Percentiles rank a stretch among this genome's conserved stretches.
These are phyloP conservation scores for Ptyas mucosa DNA, from an alignment of 2,113 vertebrate genomes.

Conservation along the genomic window DNA sequence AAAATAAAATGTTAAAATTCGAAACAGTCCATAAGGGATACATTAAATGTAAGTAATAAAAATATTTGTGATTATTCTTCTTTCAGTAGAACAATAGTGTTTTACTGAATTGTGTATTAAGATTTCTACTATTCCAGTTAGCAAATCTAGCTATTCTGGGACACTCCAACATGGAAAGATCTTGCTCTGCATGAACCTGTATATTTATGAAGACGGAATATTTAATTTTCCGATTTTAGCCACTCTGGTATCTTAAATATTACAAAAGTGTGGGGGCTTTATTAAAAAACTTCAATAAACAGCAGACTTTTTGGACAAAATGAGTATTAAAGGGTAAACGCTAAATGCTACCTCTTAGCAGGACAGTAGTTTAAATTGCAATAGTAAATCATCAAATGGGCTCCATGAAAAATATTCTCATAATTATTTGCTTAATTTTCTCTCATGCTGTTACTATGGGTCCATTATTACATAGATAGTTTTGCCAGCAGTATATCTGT, in stretches of 20 bases:
- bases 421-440: constrained; percentile 30
- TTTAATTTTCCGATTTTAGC: constrained; percentile 1
- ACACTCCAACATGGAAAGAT: not conserved
- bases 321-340: constrained; percentile 28
- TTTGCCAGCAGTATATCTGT: not conserved
- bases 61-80: not conserved
- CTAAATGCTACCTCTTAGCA: constrained; percentile 30
- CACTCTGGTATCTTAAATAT: not conserved
- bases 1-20: not conserved
- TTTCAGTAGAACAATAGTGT: not conserved
- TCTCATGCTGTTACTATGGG: constrained; percentile 7
- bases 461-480: not conserved
- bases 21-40: not conserved
- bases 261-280: constrained; percentile 10
- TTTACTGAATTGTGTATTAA: not conserved
- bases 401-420: constrained; percentile 25
- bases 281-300: constrained; percentile 31
- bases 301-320: constrained; percentile 20
- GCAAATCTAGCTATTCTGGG: not conserved
- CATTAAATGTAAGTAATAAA: not conserved
- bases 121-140: not conserved
- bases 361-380: constrained; percentile 25
- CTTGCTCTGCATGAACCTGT: not conserved
- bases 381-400: constrained; percentile 15
- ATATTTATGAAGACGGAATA: not conserved